Conservation (phyloP, 2,888 invertebrate species). For the Eulithis testata region DNA sequence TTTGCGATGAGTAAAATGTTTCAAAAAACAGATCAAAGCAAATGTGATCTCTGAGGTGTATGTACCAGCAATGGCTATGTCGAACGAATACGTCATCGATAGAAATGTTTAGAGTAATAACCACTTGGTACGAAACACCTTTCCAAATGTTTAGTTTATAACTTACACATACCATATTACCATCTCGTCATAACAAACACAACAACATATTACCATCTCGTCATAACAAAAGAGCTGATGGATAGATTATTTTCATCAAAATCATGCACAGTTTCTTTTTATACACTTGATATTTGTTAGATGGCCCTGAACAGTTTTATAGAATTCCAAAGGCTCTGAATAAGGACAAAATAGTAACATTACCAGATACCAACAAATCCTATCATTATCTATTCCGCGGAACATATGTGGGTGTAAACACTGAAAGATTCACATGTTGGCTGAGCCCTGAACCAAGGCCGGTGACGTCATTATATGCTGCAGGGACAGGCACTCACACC, state of each 20-base stretch:
- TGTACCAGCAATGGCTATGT: conserved; percentile 16
- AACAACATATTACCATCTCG: background rate
- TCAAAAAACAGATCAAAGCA: conserved; percentile 6
- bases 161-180: background rate
- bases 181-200: conserved; percentile 7
- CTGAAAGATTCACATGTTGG: conserved; percentile 61
- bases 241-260: background rate
- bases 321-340: background rate
- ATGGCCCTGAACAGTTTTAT: background rate
- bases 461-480: conserved; percentile 74
- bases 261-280: conserved; percentile 3
- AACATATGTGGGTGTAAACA: conserved; percentile 64
- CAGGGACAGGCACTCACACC: conserved; percentile 45
- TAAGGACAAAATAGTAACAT: background rate
- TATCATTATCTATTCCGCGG: conserved; percentile 37
- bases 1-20: conserved; percentile 2
- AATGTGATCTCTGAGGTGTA: conserved; percentile 22
- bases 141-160: conserved; percentile 3
- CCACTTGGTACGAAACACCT: conserved; percentile 14
- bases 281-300: conserved; percentile 4
- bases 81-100: conserved; percentile 41
- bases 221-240: background rate
- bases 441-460: conserved; percentile 72
- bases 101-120: conserved; percentile 10
- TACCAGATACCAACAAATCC: conserved; percentile 4